A percentile compares a stretch with the other conserved stretches of the same genome.
phyloP scores from a whole-genome alignment of 2,888 invertebrate species.

The Caenorhabditis sp. region DNA sequence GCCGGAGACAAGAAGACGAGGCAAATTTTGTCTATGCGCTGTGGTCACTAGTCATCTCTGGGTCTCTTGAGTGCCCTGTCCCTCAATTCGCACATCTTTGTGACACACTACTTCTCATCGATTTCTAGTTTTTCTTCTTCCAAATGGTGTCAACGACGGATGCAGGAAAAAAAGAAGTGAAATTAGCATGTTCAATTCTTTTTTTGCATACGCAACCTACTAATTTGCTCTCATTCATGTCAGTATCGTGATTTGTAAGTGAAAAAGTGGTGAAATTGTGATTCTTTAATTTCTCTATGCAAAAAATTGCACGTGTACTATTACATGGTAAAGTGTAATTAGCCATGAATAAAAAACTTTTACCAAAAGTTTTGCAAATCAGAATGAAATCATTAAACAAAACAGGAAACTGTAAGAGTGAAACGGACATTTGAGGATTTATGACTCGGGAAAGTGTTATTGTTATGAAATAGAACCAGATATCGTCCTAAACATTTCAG shows the following conservation, averaged over 20 bases:
- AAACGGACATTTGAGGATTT: not conserved
- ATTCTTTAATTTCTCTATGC: not conserved
- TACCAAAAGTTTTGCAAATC: not conserved
- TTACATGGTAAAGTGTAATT: slow-evolving; percentile 7
- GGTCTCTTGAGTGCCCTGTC: slow-evolving; percentile 60
- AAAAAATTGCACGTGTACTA: not conserved
- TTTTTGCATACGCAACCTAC: not conserved
- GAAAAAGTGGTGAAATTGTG: not conserved
- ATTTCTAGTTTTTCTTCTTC: slow-evolving; percentile 60
- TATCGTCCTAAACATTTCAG: slow-evolving; percentile 7
- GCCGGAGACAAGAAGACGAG: slow-evolving; percentile 34
- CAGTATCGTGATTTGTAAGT: not conserved
- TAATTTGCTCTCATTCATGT: slow-evolving; percentile 4
- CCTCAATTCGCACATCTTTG: slow-evolving; percentile 64
- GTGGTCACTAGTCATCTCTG: slow-evolving; percentile 56
- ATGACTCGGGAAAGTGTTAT: slow-evolving; percentile 14
- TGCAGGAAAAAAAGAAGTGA: slow-evolving; percentile 11
- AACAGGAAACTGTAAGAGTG: not conserved
- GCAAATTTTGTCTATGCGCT: slow-evolving; percentile 55
- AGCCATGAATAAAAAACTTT: slow-evolving; percentile 8
- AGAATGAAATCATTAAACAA: not conserved
- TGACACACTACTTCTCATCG: slow-evolving; percentile 65
- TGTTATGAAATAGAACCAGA: slow-evolving; percentile 11
- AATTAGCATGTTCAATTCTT: slow-evolving; percentile 23
- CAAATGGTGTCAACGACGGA: slow-evolving; percentile 58